Evolutionary conservation across 2,797 vertebrate genomes (phyloP), one percentile per base, ranked within the genome.

Genomic region (Catamblyrhynchus diadema): DNA sequence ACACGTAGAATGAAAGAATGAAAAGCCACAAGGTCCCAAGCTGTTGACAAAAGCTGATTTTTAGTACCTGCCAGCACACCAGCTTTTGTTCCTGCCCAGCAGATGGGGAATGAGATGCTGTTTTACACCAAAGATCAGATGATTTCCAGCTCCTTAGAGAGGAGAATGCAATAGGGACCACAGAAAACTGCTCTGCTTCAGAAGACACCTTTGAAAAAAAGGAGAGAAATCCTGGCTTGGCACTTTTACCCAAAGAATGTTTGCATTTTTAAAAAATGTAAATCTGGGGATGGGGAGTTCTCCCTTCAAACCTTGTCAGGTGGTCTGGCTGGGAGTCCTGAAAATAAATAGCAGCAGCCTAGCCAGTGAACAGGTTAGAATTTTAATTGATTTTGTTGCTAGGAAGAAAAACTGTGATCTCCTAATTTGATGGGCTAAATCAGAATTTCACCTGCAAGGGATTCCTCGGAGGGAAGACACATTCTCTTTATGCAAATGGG

Each of bases 391-490:
- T 44, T 70, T 60, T 89, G 19, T 71, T 53, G 24, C 32, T 37
- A 77, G 56, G n/a, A 82, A 66, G 80, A 50, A 90, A 79, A 88
- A 32, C 11, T 67, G 17, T 0, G 0, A 45, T 66, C 30, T 79
- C 56, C 32, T 73, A 53, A 83, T 69, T 7, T 25, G 66, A 57
- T 33, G 42, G 33, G 27, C 30, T 88, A 88, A 67, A 72, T 15
- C 8, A 24, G 35, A 64, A 44, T 25, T 74, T 59, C 51, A 75
- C 53, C 62, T 75, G 69, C 23, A 66, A 59, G 27, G 14, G 33
- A 50, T 57, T 67, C 37, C 37, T 65, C 1, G 0, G 20, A 54
- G 35, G 32, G 13, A 78, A 86, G 45, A 37, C 0, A 0, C 0
- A 0, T 61, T 71, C 42, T 42, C 44, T 35, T 15, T 57, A 30